Conservation (phyloP, 2,888 invertebrate genomes). For the Cetonia aurata region DNA sequence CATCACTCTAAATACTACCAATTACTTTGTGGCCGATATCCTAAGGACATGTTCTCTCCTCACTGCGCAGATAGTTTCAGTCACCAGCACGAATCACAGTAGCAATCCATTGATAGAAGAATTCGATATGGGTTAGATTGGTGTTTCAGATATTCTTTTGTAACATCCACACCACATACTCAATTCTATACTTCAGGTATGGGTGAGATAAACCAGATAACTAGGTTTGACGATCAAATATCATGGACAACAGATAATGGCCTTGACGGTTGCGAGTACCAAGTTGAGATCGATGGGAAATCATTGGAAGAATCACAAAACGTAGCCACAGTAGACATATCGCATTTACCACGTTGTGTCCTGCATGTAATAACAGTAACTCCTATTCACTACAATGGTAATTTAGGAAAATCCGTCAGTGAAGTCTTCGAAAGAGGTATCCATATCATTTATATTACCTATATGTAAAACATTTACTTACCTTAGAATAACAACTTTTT, state of each 20-base stretch:
- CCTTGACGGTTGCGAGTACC: background rate
- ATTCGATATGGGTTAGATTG: background rate
- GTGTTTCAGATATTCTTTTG: background rate
- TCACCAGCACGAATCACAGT: background rate
- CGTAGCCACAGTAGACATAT: background rate
- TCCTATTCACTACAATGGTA: background rate
- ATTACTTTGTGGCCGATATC: background rate
- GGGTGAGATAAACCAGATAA: background rate
- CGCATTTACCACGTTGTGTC: background rate
- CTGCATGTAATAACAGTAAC: background rate
- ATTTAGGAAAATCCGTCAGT: background rate
- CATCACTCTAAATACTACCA: background rate
- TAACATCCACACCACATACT: background rate
- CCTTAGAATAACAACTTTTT: background rate
- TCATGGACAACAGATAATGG: background rate
- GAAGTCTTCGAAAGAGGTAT: background rate
- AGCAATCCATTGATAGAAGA: background rate
- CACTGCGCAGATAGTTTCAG: background rate
- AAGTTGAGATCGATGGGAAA: background rate
- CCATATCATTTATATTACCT: background rate
- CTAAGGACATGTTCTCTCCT: background rate
- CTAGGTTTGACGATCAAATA: background rate
- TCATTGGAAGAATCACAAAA: background rate
- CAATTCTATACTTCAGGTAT: background rate
- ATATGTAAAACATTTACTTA: background rate